These are phyloP conservation scores for Hydropsyche betteni DNA, from an alignment of 2,888 invertebrate species.

Conservation along the genomic window DNA sequence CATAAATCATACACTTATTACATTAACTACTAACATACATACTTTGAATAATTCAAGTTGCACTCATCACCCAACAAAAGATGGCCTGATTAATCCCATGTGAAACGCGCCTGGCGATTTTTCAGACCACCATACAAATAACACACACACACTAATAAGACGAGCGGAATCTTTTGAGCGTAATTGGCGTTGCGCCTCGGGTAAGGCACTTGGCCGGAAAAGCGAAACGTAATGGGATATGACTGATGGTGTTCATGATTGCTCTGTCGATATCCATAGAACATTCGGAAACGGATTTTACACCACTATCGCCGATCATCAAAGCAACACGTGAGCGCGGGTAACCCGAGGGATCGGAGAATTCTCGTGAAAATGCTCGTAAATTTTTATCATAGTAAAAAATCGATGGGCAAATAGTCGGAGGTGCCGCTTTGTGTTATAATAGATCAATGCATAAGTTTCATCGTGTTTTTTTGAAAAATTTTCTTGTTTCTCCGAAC, in stretches of 20 bases:
- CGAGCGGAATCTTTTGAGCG: constrained; percentile 21
- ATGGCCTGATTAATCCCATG: background rate
- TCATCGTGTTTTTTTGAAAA: too few species aligned
- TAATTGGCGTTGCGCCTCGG: constrained; percentile 41
- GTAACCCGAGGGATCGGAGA: too few species aligned
- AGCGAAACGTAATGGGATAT: constrained; percentile 42
- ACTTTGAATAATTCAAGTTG: background rate
- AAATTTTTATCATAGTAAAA: too few species aligned
- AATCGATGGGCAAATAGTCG: too few species aligned
- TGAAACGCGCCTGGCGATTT: background rate
- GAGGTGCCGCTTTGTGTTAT: too few species aligned
- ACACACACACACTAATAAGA: background rate
- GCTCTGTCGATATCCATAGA: constrained; percentile 16
- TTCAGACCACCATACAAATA: background rate
- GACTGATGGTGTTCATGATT: constrained; percentile 41
- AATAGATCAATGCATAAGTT: too few species aligned
- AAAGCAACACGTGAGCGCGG: too few species aligned
- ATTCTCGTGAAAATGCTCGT: too few species aligned
- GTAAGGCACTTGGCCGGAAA: constrained; percentile 28
- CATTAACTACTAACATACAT: background rate
- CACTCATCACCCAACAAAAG: background rate
- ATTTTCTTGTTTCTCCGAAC: too few species aligned
- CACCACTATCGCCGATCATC: too few species aligned
- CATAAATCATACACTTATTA: background rate
- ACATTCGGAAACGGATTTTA: too few species aligned